These are phyloP conservation scores for Parelbella ahira DNA, from an alignment of 2,888 invertebrate genomes.

Conservation along the genomic window DNA sequence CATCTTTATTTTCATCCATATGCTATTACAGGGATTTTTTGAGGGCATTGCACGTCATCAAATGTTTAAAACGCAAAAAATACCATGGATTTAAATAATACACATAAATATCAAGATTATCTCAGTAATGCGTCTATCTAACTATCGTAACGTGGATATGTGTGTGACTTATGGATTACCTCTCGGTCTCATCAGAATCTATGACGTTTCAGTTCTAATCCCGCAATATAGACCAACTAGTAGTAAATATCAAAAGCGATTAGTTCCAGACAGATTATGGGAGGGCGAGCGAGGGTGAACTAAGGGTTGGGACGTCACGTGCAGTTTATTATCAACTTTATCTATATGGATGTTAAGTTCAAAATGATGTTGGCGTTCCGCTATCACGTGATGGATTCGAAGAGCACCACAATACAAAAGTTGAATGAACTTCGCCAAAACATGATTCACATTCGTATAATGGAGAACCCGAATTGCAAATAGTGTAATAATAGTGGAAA, in stretches of 20 bases:
- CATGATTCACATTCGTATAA: slow-evolving; percentile 26
- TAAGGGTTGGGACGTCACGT: slow-evolving; percentile 37
- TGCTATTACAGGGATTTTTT: no score
- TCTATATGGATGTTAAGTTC: background rate
- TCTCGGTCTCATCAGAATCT: slow-evolving; percentile 21
- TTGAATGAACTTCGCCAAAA: slow-evolving; percentile 39
- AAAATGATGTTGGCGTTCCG: slow-evolving; percentile 13
- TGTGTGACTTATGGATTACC: no score
- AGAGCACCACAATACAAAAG: slow-evolving; percentile 37
- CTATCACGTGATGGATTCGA: slow-evolving; percentile 35
- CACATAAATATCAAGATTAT: no score
- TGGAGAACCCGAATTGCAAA: no score
- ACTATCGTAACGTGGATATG: no score
- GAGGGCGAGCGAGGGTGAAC: slow-evolving; percentile 45
- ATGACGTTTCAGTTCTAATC: slow-evolving; percentile 37
- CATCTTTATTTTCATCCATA: no score
- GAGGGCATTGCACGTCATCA: no score
- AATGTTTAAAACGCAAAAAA: no score
- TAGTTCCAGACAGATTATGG: slow-evolving; percentile 62
- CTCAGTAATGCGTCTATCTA: no score
- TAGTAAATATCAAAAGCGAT: slow-evolving; percentile 56
- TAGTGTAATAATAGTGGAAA: no score
- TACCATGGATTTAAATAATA: no score
- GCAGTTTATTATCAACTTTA: slow-evolving; percentile 25
- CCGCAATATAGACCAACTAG: slow-evolving; percentile 38